phyloP scores from a whole-genome alignment of 2,888 invertebrate genomes.

The Junonia oenone region DNA sequence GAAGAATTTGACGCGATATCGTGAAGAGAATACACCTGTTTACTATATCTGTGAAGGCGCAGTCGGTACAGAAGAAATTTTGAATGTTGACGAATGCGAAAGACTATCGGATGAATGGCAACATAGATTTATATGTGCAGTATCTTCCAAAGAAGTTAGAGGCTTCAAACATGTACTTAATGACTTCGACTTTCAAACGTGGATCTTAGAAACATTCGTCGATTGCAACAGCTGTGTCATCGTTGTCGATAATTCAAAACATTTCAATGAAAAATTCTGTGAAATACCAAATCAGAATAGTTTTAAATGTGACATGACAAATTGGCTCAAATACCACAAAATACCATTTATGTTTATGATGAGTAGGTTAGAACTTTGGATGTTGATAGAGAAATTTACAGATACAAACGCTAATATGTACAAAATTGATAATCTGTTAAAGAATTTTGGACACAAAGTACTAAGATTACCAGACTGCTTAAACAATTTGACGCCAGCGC shows the following conservation, averaged over 20 bases:
- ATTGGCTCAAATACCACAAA: conserved; percentile 19
- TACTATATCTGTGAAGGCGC: conserved; percentile 13
- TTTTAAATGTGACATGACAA: conserved; percentile 15
- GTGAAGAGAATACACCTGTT: conserved; percentile 2
- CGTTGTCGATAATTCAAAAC: conserved; percentile 10
- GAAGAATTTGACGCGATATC: conserved; percentile 12
- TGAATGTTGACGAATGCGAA: conserved; percentile 7
- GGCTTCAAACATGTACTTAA: background rate
- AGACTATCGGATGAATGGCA: background rate
- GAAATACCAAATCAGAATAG: conserved; percentile 8
- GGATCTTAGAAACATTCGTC: conserved; percentile 3
- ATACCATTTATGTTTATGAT: conserved; percentile 10
- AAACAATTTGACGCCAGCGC: conserved; percentile 14
- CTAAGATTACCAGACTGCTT: conserved; percentile 19
- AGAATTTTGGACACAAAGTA: conserved; percentile 13
- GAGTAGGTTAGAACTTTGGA: conserved; percentile 13
- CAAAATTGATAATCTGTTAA: conserved; percentile 15
- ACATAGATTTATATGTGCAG: conserved; percentile 5
- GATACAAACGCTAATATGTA: conserved; percentile 11
- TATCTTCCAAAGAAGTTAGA: conserved; percentile 7
- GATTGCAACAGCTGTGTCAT: conserved; percentile 12
- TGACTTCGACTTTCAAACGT: conserved; percentile 3
- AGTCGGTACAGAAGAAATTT: background rate
- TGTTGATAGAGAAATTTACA: conserved; percentile 11
- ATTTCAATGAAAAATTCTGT: conserved; percentile 12